A percentile compares a stretch with the other conserved stretches of the same genome.
Evolutionary conservation across 2,113 vertebrate genomes (phyloP).

Genomic region (Phrynosoma platyrhinos): DNA sequence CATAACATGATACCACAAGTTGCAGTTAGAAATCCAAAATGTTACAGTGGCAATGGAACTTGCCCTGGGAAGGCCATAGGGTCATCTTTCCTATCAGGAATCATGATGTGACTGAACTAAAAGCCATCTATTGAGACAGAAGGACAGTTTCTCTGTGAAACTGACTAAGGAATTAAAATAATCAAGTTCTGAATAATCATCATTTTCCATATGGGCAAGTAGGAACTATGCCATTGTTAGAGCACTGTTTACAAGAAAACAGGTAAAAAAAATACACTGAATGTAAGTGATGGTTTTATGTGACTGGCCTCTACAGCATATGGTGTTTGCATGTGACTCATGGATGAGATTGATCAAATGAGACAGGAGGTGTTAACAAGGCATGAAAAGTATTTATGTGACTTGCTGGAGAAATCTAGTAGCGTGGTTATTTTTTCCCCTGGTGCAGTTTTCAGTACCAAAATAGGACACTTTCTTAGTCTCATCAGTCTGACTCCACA

Average conservation of each 20-base stretch:
- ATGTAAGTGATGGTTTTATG: conserved; percentile 37
- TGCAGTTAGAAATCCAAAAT: background rate
- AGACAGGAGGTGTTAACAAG: conserved; percentile 22
- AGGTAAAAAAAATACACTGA: conserved; percentile 47
- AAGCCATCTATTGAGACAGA: background rate
- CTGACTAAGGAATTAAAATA: background rate
- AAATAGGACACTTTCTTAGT: background rate
- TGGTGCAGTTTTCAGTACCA: background rate
- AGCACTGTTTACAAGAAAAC: conserved; percentile 45
- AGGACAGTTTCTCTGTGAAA: background rate
- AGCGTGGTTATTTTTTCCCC: background rate
- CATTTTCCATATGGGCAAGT: conserved; percentile 60
- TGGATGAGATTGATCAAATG: conserved; percentile 22
- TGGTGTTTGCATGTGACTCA: conserved; percentile 42
- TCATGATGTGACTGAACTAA: background rate
- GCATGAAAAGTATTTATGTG: conserved; percentile 20
- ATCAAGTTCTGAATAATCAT: conserved; percentile 39
- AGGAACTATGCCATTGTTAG: conserved; percentile 59
- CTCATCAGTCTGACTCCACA: background rate
- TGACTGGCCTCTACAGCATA: background rate
- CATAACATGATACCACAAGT: background rate
- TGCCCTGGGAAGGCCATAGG: background rate
- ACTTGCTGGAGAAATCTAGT: conserved; percentile 30
- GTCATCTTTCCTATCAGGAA: background rate
- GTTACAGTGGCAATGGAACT: background rate